Evolutionary conservation across 2,113 vertebrate genomes (phyloP), one percentile per base, ranked within the genome.

Genomic region (Noctilio leporinus): DNA sequence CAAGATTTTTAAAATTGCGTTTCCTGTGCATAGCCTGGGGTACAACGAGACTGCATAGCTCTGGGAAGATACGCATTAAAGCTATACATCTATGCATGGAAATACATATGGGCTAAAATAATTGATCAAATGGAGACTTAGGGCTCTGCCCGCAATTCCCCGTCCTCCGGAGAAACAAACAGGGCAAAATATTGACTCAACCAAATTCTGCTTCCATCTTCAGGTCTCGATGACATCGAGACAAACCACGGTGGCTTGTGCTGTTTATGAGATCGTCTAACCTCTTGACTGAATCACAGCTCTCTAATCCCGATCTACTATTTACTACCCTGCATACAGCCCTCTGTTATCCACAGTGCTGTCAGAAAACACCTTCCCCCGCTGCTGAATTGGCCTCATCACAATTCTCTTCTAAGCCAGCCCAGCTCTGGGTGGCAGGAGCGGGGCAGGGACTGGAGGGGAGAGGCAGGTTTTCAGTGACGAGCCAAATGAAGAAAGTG

Each of bases 311-410:
- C 19, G 35, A 30, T 49, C 40, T 69, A 83, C 89, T 85, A 65
- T 94, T 94, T 81, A 65, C 97, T 93, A 86, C 75, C 69, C 89
- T n/a, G 82, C 65, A 49, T 62, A 47, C 86, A 43, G 35, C 96
- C 89, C 69, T 59, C 43, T 75, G 45, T 70, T 64, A 38, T 83
- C 83, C 40, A 86, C 35, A 82, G 40, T 4, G 55, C 82, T 47
- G 45, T 45, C 0, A 7, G 0, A 51, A 95, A 97, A 93, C 72
- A 82, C 14, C 33, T 81, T 38, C 28, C 0, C 64, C 87, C 65
- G 67, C 64, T 90, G 90, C 72, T 75, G 62, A 64, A 70, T 93
- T 69, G 91, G 75, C 95, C 96, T 96, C 7, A 87, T 92, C 84
- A 80, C 72, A 69, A 38, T 38, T 95, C 92, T 83, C 75, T 93